Evolutionary conservation across 2,888 invertebrate species (phyloP), one percentile per base, ranked within the genome.

Genomic region (Crematogaster levior): DNA sequence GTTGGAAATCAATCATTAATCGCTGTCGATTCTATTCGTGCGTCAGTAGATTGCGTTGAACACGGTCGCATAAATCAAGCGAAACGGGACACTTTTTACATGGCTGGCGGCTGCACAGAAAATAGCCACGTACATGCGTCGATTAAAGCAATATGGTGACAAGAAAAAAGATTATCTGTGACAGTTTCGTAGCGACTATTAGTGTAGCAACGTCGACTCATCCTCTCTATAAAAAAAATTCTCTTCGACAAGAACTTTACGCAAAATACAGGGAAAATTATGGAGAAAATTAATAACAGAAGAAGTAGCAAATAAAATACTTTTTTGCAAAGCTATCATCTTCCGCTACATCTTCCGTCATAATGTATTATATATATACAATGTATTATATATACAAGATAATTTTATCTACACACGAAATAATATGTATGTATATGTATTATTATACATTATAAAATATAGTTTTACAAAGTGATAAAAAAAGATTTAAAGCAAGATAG

Each of bases 1-100:
- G 74, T 58, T 40, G 37, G 63, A 40, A 75, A 75, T 75, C 74
- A 75, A 75, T 75, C 74, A 75, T 75, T 75, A 75, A 75, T 75
- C 74, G 74, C 48, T 63, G 74, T 63, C 51, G 74, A 75, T 63
- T 40, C 63, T 75, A 75, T 75, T 75, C 63, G 51, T 51, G 63
- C 63, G 74, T 75, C 61, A 75, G 63, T 63, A 75, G 74, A 75
- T 75, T 51, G 74, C 74, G 63, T 63, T 37, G 74, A 51, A 75
- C 74, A 73, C 15, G 74, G 37, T 75, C 74, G 63, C 63, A 75
- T 75, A 75, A 75, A 75, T 75, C 74, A 75, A 75, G 74, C 63
- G 63, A 75, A 75, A 51, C 74, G 51, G 74, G 27, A 27, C 74
- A 75, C 74, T 75, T 75, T 75, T 75, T 75, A 37, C 15, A 37